A percentile compares a stretch with the other conserved stretches of the same genome.
These are phyloP conservation scores for Labrus mixtus DNA, from an alignment of 2,113 vertebrate species.

Conservation along the genomic window DNA sequence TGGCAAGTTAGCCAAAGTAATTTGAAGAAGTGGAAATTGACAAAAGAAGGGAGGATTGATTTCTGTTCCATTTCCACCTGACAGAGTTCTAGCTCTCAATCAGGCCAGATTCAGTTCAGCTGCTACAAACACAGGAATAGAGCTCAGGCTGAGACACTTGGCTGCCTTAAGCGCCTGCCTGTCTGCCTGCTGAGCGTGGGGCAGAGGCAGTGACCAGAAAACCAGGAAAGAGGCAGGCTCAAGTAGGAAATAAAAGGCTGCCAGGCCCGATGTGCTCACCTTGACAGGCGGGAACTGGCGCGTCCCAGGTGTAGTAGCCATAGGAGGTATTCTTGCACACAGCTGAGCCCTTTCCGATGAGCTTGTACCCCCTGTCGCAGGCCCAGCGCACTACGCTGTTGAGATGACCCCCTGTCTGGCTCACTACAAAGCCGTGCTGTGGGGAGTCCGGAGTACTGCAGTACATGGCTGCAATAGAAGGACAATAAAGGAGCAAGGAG, in stretches of 20 bases:
- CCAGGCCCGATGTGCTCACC: slow-evolving; percentile 80
- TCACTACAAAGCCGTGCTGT: slow-evolving; percentile 94
- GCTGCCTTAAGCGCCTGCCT: slow-evolving; percentile 40
- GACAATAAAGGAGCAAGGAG: slow-evolving; percentile 21
- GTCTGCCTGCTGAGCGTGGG: slow-evolving; percentile 35
- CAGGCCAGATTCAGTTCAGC: slow-evolving; percentile 56
- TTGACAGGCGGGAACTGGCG: slow-evolving; percentile 95
- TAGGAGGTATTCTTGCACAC: slow-evolving; percentile 90
- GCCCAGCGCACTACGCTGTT: slow-evolving; percentile 97
- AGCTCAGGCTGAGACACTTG: slow-evolving; percentile 32
- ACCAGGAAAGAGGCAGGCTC: slow-evolving; percentile 29
- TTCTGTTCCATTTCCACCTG: slow-evolving; percentile 72
- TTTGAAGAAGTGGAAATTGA: slow-evolving; percentile 73
- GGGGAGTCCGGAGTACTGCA: slow-evolving; percentile 98
- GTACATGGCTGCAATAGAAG: slow-evolving; percentile 87
- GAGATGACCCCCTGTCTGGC: slow-evolving; percentile 94
- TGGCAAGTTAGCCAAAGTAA: slow-evolving; percentile 67
- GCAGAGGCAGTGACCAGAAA: slow-evolving; percentile 63
- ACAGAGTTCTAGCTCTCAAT: slow-evolving; percentile 59
- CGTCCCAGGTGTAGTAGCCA: slow-evolving; percentile 92
- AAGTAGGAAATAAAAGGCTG: slow-evolving; percentile 53
- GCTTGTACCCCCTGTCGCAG: slow-evolving; percentile 95
- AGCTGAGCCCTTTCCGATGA: slow-evolving; percentile 92
- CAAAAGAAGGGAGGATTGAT: slow-evolving; percentile 72
- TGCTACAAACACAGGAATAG: slow-evolving; percentile 49